These are phyloP conservation scores for Pygathrix nemaeus DNA, from an alignment of 2,113 vertebrate species.

Conservation along the genomic window DNA sequence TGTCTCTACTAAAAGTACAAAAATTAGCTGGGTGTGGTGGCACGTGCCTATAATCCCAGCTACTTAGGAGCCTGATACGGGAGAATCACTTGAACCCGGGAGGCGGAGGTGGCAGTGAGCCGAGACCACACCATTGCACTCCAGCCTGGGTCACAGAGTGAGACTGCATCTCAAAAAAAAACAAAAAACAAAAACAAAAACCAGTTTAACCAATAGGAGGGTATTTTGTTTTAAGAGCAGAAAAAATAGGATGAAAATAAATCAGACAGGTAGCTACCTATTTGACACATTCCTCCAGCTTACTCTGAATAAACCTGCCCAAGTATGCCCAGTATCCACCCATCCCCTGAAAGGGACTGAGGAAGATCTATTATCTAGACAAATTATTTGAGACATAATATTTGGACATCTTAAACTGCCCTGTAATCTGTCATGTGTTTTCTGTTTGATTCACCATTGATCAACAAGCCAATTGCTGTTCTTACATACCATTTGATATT, in stretches of 20 bases:
- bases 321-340: neutral
- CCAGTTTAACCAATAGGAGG: neutral
- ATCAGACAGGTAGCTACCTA: neutral
- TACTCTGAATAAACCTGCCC: neutral
- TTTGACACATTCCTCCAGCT: neutral
- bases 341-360: neutral
- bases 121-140: too few relatives aligned
- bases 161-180: too few relatives aligned
- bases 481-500: neutral
- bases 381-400: neutral
- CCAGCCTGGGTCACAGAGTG: too few relatives aligned
- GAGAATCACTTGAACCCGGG: too few relatives aligned
- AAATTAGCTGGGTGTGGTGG: too few relatives aligned
- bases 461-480: neutral
- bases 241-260: neutral
- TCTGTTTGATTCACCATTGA: neutral
- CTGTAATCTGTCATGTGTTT: neutral
- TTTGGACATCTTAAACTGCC: neutral
- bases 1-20: too few relatives aligned
- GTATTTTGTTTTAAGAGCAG: neutral
- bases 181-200: too few relatives aligned
- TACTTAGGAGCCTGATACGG: too few relatives aligned
- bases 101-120: too few relatives aligned
- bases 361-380: neutral
- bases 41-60: too few relatives aligned